Conservation (phyloP, 2,797 vertebrate genomes). For the Enteromius mattozi region DNA sequence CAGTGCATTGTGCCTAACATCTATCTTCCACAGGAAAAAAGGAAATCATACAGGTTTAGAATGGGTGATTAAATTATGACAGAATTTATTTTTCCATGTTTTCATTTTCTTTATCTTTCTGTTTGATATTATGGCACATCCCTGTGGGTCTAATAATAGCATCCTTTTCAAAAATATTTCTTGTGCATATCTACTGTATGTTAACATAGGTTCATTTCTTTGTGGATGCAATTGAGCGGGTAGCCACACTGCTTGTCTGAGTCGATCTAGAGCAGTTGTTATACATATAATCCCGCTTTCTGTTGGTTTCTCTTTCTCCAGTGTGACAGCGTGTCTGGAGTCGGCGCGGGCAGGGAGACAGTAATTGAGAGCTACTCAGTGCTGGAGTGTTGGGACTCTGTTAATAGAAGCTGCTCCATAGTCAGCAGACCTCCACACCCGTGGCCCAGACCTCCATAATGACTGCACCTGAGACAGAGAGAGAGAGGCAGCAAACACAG, state of each 20-base stretch:
- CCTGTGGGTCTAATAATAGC: background rate
- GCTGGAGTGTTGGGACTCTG: constrained; percentile 53
- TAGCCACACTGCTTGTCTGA: constrained; percentile 45
- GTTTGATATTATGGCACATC: background rate
- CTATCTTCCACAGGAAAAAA: background rate
- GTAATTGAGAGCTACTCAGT: constrained; percentile 60
- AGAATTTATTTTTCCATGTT: background rate
- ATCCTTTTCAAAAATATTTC: background rate
- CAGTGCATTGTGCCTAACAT: background rate
- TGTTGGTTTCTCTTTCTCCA: constrained; percentile 34
- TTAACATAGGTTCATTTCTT: constrained; percentile 13
- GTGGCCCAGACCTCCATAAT: constrained; percentile 54
- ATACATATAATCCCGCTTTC: constrained; percentile 21
- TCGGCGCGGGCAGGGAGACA: constrained; percentile 39
- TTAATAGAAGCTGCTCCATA: constrained; percentile 61
- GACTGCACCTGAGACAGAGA: constrained; percentile 57
- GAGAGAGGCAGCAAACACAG: constrained; percentile 56
- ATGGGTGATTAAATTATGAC: background rate
- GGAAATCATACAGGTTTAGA: background rate
- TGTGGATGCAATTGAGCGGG: constrained; percentile 58
- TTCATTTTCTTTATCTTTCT: background rate
- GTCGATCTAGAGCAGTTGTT: constrained; percentile 21
- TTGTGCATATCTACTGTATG: background rate
- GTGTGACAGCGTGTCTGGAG: constrained; percentile 53
- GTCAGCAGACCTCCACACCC: constrained; percentile 56